A percentile compares a stretch with the other conserved stretches of the same genome.
phyloP scores from a whole-genome alignment of 2,888 invertebrate species.

The Drosophila nr. medialis region DNA sequence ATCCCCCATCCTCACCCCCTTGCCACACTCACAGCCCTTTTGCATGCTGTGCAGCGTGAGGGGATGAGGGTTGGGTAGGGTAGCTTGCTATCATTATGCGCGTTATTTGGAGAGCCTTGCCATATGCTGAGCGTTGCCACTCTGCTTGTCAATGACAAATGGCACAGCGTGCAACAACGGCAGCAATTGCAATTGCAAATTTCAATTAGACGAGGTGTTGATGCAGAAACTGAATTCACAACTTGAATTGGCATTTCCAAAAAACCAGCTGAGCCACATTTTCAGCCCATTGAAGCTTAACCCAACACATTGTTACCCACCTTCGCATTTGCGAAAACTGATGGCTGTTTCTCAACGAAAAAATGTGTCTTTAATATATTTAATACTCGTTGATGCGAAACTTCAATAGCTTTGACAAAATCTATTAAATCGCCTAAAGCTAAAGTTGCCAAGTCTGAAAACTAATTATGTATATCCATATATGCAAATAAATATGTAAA shows the following conservation, averaged over 20 bases:
- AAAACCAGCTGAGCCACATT: background rate
- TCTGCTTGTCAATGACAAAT: constrained; percentile 73
- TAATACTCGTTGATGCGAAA: too few relatives aligned
- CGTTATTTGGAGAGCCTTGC: constrained; percentile 42
- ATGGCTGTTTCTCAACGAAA: background rate
- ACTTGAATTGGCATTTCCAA: constrained; percentile 1
- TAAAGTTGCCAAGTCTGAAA: too few relatives aligned
- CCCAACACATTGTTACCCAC: background rate
- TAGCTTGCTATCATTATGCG: constrained; percentile 28
- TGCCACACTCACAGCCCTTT: constrained; percentile 2
- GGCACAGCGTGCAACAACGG: constrained; percentile 57
- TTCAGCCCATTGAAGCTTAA: background rate
- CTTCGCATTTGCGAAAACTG: background rate
- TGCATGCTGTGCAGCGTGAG: background rate
- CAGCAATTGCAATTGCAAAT: constrained; percentile 61
- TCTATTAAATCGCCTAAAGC: too few relatives aligned
- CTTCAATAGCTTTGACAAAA: too few relatives aligned
- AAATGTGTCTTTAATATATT: background rate
- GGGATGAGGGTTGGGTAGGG: background rate
- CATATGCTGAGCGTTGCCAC: constrained; percentile 49
- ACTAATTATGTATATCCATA: too few relatives aligned
- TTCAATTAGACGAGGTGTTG: constrained; percentile 80
- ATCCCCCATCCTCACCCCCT: background rate
- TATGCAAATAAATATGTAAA: too few relatives aligned
- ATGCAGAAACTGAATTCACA: constrained; percentile 57